These are phyloP conservation scores for Penaeus chinensis DNA, from an alignment of 1,140 invertebrate genomes.

Conservation along the genomic window DNA sequence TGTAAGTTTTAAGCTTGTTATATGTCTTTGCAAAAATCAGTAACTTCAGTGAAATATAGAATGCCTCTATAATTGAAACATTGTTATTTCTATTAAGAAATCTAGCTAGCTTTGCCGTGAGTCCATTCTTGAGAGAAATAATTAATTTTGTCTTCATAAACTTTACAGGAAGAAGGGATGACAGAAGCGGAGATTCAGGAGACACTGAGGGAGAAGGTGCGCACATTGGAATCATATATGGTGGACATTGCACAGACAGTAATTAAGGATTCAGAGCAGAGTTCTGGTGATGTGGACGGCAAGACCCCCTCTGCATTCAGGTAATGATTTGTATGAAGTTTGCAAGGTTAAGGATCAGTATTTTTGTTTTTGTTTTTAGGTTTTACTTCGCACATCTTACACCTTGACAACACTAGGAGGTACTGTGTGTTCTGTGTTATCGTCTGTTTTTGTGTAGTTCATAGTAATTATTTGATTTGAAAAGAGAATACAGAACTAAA, in stretches of 20 bases:
- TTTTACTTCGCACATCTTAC: not conserved
- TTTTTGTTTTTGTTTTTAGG: not conserved
- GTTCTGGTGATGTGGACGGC: constrained; percentile 33
- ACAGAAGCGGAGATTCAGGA: constrained; percentile 63
- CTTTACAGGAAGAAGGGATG: constrained; percentile 59
- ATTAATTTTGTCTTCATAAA: not conserved
- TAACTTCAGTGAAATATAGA: no score
- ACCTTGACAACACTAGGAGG: no score
- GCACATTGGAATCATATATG: constrained; percentile 61
- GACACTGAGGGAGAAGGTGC: constrained; percentile 62
- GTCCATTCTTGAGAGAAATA: no score
- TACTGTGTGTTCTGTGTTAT: not conserved
- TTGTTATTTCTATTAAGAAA: no score
- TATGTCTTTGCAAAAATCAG: not conserved
- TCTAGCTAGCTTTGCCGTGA: no score
- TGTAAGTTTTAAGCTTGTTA: constrained; percentile 35
- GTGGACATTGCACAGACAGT: constrained; percentile 63
- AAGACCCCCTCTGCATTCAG: constrained; percentile 57
- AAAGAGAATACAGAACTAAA: no score
- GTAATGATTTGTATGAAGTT: constrained; percentile 7
- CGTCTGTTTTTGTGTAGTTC: not conserved
- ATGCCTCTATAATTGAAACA: no score
- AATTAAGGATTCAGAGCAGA: constrained; percentile 61
- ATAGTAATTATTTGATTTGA: no score
- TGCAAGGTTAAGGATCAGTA: not conserved